These are phyloP conservation scores for Prenolepis imparis DNA, from an alignment of 2,888 invertebrate genomes.

Conservation along the genomic window DNA sequence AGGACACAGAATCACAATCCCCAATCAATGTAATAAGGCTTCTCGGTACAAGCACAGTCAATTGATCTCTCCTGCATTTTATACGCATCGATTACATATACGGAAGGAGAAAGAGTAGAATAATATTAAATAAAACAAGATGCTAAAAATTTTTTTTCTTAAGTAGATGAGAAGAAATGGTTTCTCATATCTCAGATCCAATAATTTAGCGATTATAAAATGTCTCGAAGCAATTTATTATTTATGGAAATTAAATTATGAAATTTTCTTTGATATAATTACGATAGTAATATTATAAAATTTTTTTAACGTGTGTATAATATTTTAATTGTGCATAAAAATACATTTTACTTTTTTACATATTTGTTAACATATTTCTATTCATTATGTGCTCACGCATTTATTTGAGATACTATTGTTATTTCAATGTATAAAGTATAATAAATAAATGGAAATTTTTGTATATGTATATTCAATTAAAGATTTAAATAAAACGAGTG, in stretches of 20 bases:
- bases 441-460: neutral
- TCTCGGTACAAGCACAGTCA: neutral
- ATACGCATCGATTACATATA: neutral
- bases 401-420: neutral
- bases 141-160: neutral
- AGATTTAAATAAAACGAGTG: neutral
- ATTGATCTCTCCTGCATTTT: neutral
- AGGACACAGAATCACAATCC: neutral
- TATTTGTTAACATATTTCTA: neutral
- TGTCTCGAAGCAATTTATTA: neutral
- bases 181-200: neutral
- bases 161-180: neutral
- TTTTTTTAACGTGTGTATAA: neutral
- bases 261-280: neutral
- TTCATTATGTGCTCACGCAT: neutral
- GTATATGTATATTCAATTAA: neutral
- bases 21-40: conserved; percentile 16
- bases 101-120: neutral
- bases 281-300: neutral
- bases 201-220: neutral
- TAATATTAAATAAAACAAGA: neutral
- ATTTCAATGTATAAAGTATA: neutral
- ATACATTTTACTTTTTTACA: neutral
- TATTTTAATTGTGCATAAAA: neutral
- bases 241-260: neutral